Percentiles rank a stretch among this genome's conserved stretches.
Conservation (phyloP, 2,888 invertebrate genomes). For the Epirrhoe tristata region DNA sequence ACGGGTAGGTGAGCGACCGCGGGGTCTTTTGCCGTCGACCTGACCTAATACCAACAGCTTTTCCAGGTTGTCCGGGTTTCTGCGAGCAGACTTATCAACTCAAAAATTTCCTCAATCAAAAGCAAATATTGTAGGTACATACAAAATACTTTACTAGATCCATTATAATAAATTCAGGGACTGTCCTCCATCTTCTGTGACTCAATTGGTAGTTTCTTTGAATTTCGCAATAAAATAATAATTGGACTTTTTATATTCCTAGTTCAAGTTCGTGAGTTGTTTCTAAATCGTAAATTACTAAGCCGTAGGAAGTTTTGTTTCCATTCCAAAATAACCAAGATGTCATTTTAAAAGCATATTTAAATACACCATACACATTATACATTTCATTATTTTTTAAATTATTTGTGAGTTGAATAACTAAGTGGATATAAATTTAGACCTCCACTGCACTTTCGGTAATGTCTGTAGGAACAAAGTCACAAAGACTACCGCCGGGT, state of each 20-base stretch:
- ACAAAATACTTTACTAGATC: background rate
- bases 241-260: constrained; percentile 19
- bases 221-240: constrained; percentile 18
- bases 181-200: constrained; percentile 9
- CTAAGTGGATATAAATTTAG: constrained; percentile 14
- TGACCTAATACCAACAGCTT: too few relatives aligned
- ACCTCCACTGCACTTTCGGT: constrained; percentile 31
- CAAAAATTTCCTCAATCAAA: background rate
- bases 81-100: too few relatives aligned
- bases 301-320: background rate
- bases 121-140: background rate
- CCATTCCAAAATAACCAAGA: background rate
- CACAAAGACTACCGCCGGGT: constrained; percentile 58
- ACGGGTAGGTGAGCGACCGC: too few relatives aligned
- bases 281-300: background rate
- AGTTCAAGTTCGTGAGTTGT: constrained; percentile 11
- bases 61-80: too few relatives aligned
- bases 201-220: constrained; percentile 34
- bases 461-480: constrained; percentile 34
- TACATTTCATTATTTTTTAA: constrained; percentile 10
- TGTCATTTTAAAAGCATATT: background rate
- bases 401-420: constrained; percentile 26
- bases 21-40: too few relatives aligned
- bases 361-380: background rate
- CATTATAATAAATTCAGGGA: background rate